Base-by-base conservation (phyloP, 2,888 invertebrate species). In the Labia minor region DNA sequence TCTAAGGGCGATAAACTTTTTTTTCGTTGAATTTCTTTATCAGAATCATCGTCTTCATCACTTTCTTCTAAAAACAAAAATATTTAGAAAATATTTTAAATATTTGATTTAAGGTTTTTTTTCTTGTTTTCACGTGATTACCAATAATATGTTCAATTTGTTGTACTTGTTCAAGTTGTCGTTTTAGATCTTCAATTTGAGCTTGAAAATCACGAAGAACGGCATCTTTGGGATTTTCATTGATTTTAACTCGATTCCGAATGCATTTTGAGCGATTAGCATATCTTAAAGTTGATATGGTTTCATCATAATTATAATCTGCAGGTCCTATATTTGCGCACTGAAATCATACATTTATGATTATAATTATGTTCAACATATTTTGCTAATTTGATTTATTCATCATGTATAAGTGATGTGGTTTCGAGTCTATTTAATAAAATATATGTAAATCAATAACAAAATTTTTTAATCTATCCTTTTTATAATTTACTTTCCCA, bases 241-340 rank as follows among this genome's bases (percentile, higher is more conserved):
- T 99, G 70, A 99, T 89, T 74, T 90, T 89, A 68, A 96, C 96
- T 73, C 89, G 87, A 80, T 98, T 99, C 78, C 94, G 91, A 71
- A 99, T 99, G 76, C 92, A 95, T 81, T 99, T 99, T 11, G 98
- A 97, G 66, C 98, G 85, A 80, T 94, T 95, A 0, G 98, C 98
- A 80, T 98, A 99, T 0, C 98, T 85, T 67, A 99, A 81, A 0
- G 98, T 97, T 74, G 95, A 96, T 71, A 98, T 90, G 0, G 96
- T 95, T 78, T 99, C 99, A 75, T 98, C 97, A 76, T 93, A 96
- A 80, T 99, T 98, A 69, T 89, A 83, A 74, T 94, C 94, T 0
- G 96, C 94, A 2, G 98, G 98, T n/a, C 97, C 96, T 61, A 97
- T 85, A 73, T 96, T 97, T 1, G 98, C 97, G 75, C 95, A 92